phyloP scores from a whole-genome alignment of 2,113 vertebrate genomes.

The Pungitius pungitius region DNA sequence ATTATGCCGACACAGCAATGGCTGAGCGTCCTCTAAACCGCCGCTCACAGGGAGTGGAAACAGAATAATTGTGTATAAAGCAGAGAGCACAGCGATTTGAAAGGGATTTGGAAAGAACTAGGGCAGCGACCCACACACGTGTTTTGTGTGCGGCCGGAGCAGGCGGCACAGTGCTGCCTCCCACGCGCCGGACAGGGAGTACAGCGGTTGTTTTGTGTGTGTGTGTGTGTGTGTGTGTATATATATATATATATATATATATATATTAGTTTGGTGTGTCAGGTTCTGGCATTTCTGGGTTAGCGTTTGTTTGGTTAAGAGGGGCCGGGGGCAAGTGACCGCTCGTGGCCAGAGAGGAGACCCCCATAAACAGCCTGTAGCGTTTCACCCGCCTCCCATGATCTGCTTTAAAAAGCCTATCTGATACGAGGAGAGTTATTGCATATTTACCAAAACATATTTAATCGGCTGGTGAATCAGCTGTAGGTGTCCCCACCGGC shows the following conservation, averaged over 20 bases:
- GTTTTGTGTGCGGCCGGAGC: constrained; percentile 9
- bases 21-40: constrained; percentile 59
- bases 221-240: no score
- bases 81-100: constrained; percentile 38
- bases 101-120: constrained; percentile 54
- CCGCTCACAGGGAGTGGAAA: constrained; percentile 64
- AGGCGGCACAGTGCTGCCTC: constrained; percentile 38
- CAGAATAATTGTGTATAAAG: constrained; percentile 58
- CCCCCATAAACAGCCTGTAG: constrained; percentile 52
- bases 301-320: constrained; percentile 69
- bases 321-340: constrained; percentile 69
- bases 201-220: constrained; percentile 18
- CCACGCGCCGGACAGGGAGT: constrained; percentile 47
- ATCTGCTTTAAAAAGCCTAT: constrained; percentile 2
- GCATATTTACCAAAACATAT: background rate
- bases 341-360: constrained; percentile 66
- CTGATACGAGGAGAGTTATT: background rate
- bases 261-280: constrained; percentile 62
- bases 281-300: constrained; percentile 64
- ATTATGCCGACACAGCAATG: constrained; percentile 62
- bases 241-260: no score
- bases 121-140: constrained; percentile 44
- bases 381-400: constrained; percentile 29
- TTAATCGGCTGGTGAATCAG: background rate
- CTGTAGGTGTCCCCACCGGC: no score